Conservation (phyloP, 2,888 invertebrate genomes). For the Dasysyrphus tricinctus region DNA sequence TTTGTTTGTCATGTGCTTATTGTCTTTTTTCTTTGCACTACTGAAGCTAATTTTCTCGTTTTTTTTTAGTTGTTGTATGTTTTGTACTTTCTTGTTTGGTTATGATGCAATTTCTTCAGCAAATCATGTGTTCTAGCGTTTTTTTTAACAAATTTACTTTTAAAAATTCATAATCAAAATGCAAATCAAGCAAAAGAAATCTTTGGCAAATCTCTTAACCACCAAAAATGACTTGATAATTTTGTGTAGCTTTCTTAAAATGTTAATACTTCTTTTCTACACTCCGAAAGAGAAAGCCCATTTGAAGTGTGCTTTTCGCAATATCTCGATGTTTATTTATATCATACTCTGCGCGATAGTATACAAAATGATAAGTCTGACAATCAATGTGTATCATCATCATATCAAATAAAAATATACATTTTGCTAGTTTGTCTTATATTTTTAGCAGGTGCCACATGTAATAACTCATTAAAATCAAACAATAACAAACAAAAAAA, state of each 20-base stretch:
- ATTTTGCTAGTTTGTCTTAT: neutral
- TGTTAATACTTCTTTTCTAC: neutral
- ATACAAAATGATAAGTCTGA: neutral
- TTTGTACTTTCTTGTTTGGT: too few relatives aligned
- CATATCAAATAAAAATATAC: neutral
- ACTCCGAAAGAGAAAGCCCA: conserved; percentile 9
- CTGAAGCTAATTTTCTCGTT: too few relatives aligned
- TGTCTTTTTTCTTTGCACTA: too few relatives aligned
- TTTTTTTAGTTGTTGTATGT: too few relatives aligned
- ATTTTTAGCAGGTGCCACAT: conserved; percentile 18
- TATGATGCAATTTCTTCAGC: neutral
- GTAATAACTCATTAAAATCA: conserved; percentile 12
- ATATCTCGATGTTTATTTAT: neutral
- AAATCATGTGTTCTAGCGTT: neutral
- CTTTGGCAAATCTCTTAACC: neutral
- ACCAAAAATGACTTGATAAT: neutral
- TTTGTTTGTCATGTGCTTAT: too few relatives aligned
- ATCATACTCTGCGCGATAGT: neutral
- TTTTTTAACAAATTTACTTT: neutral
- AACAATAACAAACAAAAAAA: neutral
- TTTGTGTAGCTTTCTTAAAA: conserved; percentile 5
- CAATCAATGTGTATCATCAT: neutral
- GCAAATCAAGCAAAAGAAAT: conserved; percentile 15
- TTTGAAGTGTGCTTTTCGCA: neutral
- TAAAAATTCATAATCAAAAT: neutral